Conservation (phyloP, 2,888 invertebrate species). For the Apantesis nais region DNA sequence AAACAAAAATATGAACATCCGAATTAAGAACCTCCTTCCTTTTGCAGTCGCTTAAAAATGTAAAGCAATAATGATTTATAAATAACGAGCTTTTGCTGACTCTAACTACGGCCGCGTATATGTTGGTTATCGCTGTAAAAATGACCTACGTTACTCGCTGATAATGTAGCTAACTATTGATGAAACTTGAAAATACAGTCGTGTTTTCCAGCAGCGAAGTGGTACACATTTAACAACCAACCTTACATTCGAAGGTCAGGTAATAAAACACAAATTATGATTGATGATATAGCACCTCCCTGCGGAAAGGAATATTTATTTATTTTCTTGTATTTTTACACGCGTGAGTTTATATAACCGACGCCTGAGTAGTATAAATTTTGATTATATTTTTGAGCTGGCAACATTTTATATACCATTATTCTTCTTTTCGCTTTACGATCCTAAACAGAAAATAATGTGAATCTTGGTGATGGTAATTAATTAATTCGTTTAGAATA, state of each 20-base stretch:
- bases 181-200: background rate
- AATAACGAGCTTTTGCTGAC: too few relatives aligned
- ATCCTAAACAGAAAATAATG: background rate
- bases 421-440: background rate
- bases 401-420: background rate
- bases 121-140: too few relatives aligned
- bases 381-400: background rate
- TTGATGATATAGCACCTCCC: background rate
- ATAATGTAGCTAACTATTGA: too few relatives aligned
- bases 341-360: background rate
- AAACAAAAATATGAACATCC: too few relatives aligned
- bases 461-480: background rate
- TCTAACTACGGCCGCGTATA: too few relatives aligned
- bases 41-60: too few relatives aligned
- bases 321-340: background rate
- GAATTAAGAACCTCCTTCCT: too few relatives aligned
- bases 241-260: conserved; percentile 1
- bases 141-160: too few relatives aligned
- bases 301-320: background rate
- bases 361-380: background rate
- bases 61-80: too few relatives aligned
- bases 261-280: background rate
- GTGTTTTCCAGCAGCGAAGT: background rate
- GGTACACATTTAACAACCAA: background rate
- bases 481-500: too few relatives aligned